A percentile compares a stretch with the other conserved stretches of the same genome.
Evolutionary conservation across 2,888 invertebrate species (phyloP).

Genomic region (Leptopilina syphax): DNA sequence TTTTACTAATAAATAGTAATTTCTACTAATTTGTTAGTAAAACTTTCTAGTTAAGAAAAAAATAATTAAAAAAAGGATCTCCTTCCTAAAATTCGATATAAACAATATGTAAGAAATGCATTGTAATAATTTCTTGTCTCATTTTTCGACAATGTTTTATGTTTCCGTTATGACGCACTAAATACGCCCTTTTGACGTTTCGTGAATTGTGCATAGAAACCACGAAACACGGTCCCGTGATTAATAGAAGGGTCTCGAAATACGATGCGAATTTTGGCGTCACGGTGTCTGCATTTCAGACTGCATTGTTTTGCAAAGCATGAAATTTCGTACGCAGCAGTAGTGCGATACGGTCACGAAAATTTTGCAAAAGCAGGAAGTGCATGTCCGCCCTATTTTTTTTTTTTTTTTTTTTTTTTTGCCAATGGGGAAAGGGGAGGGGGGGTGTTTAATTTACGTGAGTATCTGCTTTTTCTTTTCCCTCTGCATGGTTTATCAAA

Average conservation of each 20-base stretch:
- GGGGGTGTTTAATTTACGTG: conserved; percentile 25
- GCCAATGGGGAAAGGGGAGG: background rate
- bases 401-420: background rate
- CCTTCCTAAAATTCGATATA: no score
- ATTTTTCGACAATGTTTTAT: conserved; percentile 10
- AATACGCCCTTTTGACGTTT: conserved; percentile 24
- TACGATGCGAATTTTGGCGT: conserved; percentile 61
- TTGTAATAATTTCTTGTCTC: background rate
- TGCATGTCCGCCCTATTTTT: conserved; percentile 50
- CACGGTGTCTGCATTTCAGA: conserved; percentile 62
- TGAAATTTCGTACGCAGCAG: conserved; percentile 52
- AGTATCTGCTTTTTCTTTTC: conserved; percentile 6
- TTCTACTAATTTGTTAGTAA: no score
- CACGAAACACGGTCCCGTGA: conserved; percentile 50
- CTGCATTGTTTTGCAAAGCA: conserved; percentile 60
- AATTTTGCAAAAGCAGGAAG: conserved; percentile 54
- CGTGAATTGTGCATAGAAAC: conserved; percentile 35
- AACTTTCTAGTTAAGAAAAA: no score
- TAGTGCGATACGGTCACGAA: conserved; percentile 46
- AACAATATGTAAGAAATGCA: background rate
- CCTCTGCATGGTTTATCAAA: background rate
- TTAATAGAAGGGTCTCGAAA: conserved; percentile 56
- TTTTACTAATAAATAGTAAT: no score
- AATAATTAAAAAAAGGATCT: no score
- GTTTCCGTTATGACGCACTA: conserved; percentile 17